Evolutionary conservation across 1,140 invertebrate species (phyloP).

Genomic region (Euura lappo): DNA sequence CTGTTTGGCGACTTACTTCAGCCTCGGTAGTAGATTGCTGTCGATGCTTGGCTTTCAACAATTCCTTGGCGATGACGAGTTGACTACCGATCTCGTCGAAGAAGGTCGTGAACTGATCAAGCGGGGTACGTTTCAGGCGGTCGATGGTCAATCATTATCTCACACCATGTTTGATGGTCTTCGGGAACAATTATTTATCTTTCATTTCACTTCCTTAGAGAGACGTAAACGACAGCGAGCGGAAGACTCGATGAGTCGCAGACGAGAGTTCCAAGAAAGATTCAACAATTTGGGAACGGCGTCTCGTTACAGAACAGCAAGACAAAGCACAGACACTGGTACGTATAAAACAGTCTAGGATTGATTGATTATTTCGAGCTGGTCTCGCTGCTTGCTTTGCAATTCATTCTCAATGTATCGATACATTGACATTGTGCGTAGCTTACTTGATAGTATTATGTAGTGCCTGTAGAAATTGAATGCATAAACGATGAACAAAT

Average conservation of each 20-base stretch:
- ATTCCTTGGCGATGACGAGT: slow-evolving; percentile 92
- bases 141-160: slow-evolving; percentile 8
- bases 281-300: slow-evolving; percentile 61
- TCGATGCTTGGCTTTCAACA: slow-evolving; percentile 94
- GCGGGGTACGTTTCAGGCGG: slow-evolving; percentile 64
- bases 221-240: slow-evolving; percentile 80
- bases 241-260: slow-evolving; percentile 76
- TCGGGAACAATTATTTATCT: slow-evolving; percentile 7
- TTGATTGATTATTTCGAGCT: slow-evolving; percentile 10
- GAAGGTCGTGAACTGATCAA: slow-evolving; percentile 92
- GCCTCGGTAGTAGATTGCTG: slow-evolving; percentile 86
- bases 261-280: slow-evolving; percentile 74
- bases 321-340: slow-evolving; percentile 64
- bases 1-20: slow-evolving; percentile 94
- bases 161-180: background rate
- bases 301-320: slow-evolving; percentile 60
- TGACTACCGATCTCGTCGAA: slow-evolving; percentile 91
- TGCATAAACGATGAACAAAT: too few species aligned
- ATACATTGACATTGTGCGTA: too few species aligned
- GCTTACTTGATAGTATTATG: too few species aligned
- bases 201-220: slow-evolving; percentile 60
- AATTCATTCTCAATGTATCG: slow-evolving; percentile 12
- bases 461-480: too few species aligned
- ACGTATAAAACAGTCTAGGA: slow-evolving; percentile 19
- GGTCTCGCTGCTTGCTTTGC: slow-evolving; percentile 11